phyloP scores from a whole-genome alignment of 1,140 invertebrate genomes.

The Leptinotarsa lineolata region DNA sequence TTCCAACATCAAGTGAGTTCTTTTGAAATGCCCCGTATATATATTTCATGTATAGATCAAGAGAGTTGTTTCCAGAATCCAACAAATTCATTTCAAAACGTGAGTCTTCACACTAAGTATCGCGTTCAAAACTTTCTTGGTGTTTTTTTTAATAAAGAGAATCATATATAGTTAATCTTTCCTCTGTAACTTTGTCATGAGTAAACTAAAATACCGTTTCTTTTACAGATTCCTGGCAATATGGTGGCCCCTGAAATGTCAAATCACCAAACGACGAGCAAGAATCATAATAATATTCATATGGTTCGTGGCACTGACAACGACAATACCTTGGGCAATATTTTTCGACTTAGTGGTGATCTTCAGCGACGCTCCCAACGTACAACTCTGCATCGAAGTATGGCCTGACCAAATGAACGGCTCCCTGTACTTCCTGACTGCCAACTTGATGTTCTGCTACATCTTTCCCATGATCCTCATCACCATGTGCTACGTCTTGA shows the following conservation, averaged over 20 bases:
- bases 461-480: constrained; percentile 91
- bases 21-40: no score
- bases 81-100: no score
- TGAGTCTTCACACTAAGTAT: no score
- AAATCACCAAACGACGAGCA: constrained; percentile 85
- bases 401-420: constrained; percentile 83
- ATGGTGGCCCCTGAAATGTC: constrained; percentile 90
- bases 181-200: no score
- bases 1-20: no score
- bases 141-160: no score
- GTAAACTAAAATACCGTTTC: constrained; percentile 37
- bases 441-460: constrained; percentile 89
- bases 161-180: no score
- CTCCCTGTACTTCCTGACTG: constrained; percentile 84
- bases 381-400: constrained; percentile 78
- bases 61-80: no score
- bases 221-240: constrained; percentile 91
- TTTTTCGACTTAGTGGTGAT: constrained; percentile 84
- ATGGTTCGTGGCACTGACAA: constrained; percentile 83
- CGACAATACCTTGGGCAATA: constrained; percentile 87
- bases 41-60: no score
- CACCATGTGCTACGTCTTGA: constrained; percentile 88
- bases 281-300: constrained; percentile 87
- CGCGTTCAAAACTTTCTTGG: no score
- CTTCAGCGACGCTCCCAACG: constrained; percentile 70